Percentiles rank a stretch among this genome's conserved stretches.
Evolutionary conservation across 1,140 invertebrate species (phyloP).

Genomic region (Medauroidea extradentata): DNA sequence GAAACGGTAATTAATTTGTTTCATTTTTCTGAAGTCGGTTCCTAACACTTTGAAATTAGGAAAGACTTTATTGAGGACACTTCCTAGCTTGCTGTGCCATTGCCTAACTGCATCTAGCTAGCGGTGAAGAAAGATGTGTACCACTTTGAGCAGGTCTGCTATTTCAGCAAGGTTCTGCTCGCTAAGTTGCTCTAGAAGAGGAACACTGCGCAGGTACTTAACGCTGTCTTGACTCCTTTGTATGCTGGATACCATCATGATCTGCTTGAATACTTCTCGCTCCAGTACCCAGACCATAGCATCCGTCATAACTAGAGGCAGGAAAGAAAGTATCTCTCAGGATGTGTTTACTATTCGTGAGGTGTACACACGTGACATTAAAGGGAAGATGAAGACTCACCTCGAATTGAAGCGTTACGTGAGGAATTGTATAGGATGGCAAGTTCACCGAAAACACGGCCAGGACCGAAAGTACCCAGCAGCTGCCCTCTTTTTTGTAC

Average conservation of each 20-base stretch:
- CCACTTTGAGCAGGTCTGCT: slow-evolving; percentile 83
- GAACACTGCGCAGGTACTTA: slow-evolving; percentile 79
- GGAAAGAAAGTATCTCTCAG: too few relatives aligned
- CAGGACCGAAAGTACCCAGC: slow-evolving; percentile 73
- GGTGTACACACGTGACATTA: neutral
- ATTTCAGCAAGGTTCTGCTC: slow-evolving; percentile 79
- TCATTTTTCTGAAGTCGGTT: too few relatives aligned
- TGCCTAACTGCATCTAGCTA: too few relatives aligned
- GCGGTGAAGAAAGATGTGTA: slow-evolving; percentile 49
- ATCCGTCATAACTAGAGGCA: slow-evolving; percentile 63
- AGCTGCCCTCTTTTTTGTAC: slow-evolving; percentile 73
- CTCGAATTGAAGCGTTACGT: slow-evolving; percentile 77
- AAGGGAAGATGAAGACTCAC: slow-evolving; percentile 39
- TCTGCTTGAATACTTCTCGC: slow-evolving; percentile 78
- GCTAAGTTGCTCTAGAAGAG: slow-evolving; percentile 75
- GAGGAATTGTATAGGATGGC: slow-evolving; percentile 92
- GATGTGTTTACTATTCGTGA: too few relatives aligned
- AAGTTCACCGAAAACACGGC: slow-evolving; percentile 89
- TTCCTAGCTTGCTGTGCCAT: too few relatives aligned
- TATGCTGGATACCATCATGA: slow-evolving; percentile 78
- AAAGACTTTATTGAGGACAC: too few relatives aligned
- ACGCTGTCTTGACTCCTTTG: slow-evolving; percentile 77
- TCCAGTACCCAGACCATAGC: slow-evolving; percentile 86
- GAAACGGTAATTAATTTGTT: too few relatives aligned
- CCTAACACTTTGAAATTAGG: too few relatives aligned